Percentiles rank a stretch among this genome's conserved stretches.
These are phyloP conservation scores for Phocoena sinus DNA, from an alignment of 2,113 vertebrate species.

Conservation along the genomic window DNA sequence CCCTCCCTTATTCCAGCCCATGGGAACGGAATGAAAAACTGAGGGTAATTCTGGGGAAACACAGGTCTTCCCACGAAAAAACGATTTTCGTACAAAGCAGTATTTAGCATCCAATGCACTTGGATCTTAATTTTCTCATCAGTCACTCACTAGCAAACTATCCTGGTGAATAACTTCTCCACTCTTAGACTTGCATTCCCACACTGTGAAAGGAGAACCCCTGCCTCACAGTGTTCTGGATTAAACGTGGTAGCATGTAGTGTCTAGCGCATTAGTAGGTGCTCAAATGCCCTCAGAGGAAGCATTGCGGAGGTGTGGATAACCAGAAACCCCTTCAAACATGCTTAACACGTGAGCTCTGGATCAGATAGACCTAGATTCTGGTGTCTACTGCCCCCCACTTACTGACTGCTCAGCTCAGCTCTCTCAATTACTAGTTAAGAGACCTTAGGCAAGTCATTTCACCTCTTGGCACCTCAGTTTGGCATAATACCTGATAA, in stretches of 20 bases:
- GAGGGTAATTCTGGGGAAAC: not conserved
- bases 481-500: not conserved
- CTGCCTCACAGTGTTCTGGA: not conserved
- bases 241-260: accelerated
- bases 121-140: not conserved
- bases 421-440: not conserved
- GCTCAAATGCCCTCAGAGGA: not conserved
- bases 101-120: not conserved
- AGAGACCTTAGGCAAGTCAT: not conserved
- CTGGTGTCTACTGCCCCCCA: not conserved
- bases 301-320: not conserved
- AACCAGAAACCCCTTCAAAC: not conserved
- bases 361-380: not conserved
- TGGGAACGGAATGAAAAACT: not conserved
- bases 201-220: not conserved
- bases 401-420: not conserved
- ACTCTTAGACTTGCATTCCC: not conserved
- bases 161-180: not conserved
- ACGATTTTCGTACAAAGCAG: not conserved
- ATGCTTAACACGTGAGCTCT: not conserved
- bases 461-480: not conserved
- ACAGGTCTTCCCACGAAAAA: not conserved
- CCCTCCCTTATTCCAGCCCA: accelerated
- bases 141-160: not conserved
- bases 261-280: not conserved